Evolutionary conservation across 1,140 invertebrate genomes (phyloP).

Genomic region (Brachionus rotundiformis): DNA sequence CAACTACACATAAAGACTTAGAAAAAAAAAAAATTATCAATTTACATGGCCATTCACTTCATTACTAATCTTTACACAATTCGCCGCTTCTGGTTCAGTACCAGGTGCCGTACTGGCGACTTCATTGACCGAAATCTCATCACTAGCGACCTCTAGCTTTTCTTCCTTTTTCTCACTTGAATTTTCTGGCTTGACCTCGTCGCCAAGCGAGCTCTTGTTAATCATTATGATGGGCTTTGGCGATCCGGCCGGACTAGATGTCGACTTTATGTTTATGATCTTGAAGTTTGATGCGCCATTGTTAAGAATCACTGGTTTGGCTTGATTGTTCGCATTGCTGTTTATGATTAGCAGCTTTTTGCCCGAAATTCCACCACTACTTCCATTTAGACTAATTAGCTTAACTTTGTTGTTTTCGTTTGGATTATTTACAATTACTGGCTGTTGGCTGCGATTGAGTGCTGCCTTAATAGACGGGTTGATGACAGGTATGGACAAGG

Average conservation of each 20-base stretch:
- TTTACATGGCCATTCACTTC: constrained; percentile 1
- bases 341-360: constrained; percentile 16
- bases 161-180: neutral
- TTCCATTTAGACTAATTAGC: neutral
- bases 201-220: neutral
- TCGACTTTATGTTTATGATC: constrained; percentile 9
- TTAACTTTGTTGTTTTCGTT: constrained; percentile 14
- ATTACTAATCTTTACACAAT: neutral
- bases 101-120: too few relatives aligned
- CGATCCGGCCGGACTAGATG: neutral
- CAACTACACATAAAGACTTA: neutral
- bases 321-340: neutral
- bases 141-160: neutral
- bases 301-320: neutral
- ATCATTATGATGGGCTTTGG: neutral
- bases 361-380: neutral
- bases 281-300: constrained; percentile 14
- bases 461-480: constrained; percentile 24
- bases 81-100: neutral
- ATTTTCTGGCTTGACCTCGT: neutral
- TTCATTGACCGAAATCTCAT: neutral
- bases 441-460: neutral
- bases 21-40: neutral
- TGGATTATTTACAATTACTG: neutral
- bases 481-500: neutral